phyloP scores from a whole-genome alignment of 2,797 vertebrate genomes.

The Dromococcyx pavoninus region DNA sequence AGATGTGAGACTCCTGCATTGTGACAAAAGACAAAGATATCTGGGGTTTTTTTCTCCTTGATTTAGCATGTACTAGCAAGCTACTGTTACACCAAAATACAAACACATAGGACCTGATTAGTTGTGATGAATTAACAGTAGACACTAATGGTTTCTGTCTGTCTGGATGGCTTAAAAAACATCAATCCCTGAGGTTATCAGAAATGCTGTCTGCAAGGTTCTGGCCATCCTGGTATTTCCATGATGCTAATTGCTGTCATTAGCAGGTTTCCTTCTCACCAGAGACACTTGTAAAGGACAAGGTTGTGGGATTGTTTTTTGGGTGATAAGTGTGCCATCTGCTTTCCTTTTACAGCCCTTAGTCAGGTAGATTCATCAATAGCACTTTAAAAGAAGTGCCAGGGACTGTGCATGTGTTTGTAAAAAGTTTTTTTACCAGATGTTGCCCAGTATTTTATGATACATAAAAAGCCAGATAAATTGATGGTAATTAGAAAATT shows the following conservation, averaged over 20 bases:
- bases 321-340: conserved; percentile 55
- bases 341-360: conserved; percentile 29
- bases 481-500: background rate
- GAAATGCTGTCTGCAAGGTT: background rate
- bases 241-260: conserved; percentile 34
- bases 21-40: background rate
- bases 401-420: too few relatives aligned
- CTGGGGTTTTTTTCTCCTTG: background rate
- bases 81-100: background rate
- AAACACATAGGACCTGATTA: background rate
- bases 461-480: background rate
- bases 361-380: background rate
- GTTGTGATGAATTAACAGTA: conserved; percentile 22
- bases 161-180: background rate
- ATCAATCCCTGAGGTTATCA: background rate
- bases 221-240: conserved; percentile 37
- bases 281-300: conserved; percentile 31
- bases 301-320: background rate
- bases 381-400: background rate
- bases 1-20: background rate
- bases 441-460: background rate
- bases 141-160: background rate
- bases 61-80: background rate
- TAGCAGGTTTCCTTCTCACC: conserved; percentile 28
- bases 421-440: background rate